Base-by-base conservation (phyloP, 2,113 vertebrate genomes). In the Talpa occidentalis region DNA sequence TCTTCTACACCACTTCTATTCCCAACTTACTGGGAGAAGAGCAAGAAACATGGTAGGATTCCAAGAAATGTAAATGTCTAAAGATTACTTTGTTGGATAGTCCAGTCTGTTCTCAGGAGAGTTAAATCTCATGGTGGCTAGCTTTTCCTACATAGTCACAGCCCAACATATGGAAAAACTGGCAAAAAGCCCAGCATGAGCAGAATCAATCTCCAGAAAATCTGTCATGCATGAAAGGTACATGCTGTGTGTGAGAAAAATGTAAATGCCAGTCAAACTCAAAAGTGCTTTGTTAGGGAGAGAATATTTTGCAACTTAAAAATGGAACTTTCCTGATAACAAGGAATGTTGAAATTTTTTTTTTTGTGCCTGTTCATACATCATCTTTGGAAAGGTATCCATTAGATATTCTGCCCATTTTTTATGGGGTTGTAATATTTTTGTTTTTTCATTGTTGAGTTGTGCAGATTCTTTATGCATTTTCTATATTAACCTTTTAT, bases 141-240 rank as follows among this genome's bases (percentile, higher is more conserved):
- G 19, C 8, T 85, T 85, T 47, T 67, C 17, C 37, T 69, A n/a
- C 32, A 28, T 82, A 66, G 24, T 82, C 72, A 52, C 66, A 17
- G 10, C 47, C 17, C 0, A 78, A 56, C 87, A 79, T 91, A 83
- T 92, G 83, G 59, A 22, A 83, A 88, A 93, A 40, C 16, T 89
- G 62, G 83, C 24, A 22, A 81, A 82, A 73, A 93, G 56, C 73
- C 78, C 40, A 91, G 77, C 14, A 40, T 69, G 69, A 93, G 56
- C 79, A 87, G 92, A 96, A 54, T 79, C 66, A 76, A 30, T 91
- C 69, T 94, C 66, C 16, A 90, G 90, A 94, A 94, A 96, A 90
- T 62, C 40, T 73, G 82, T 95, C 94, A 92, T 87, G 44, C 74
- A 84, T 59, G 24, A 87, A 93, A 96, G 14, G 8, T 80, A 42